These are phyloP conservation scores for Homalodisca vitripennis DNA, from an alignment of 1,140 invertebrate species.

Conservation along the genomic window DNA sequence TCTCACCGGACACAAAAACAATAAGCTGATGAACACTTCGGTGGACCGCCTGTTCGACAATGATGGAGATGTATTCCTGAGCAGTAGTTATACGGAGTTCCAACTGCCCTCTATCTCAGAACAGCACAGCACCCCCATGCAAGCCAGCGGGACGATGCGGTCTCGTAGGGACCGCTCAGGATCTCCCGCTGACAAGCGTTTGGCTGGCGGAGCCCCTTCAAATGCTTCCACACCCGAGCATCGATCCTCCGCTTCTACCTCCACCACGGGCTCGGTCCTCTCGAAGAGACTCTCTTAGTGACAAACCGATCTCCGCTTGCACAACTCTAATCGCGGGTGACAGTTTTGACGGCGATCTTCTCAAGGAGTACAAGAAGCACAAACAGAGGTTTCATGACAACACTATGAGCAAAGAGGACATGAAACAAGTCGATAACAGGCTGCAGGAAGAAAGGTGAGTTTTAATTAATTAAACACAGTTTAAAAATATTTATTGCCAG, in stretches of 20 bases:
- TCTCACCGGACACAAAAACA: conserved; percentile 67
- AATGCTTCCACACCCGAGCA: conserved; percentile 58
- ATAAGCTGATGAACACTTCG: conserved; percentile 86
- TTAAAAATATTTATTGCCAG: no score
- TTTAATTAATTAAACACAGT: no score
- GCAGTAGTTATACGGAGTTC: conserved; percentile 64
- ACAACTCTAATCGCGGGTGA: conserved; percentile 37
- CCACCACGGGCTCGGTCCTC: conserved; percentile 53
- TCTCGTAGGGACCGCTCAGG: conserved; percentile 35
- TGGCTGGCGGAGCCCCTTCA: conserved; percentile 42
- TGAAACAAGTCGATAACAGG: conserved; percentile 38
- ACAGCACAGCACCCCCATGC: conserved; percentile 50
- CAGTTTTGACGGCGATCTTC: conserved; percentile 55
- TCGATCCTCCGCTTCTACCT: conserved; percentile 45
- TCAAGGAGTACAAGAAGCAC: conserved; percentile 71
- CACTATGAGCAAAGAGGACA: conserved; percentile 13
- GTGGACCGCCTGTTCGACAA: conserved; percentile 87
- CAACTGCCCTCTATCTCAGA: conserved; percentile 54
- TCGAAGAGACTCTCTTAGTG: conserved; percentile 55
- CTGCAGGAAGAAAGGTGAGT: conserved; percentile 52
- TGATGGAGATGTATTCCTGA: conserved; percentile 66
- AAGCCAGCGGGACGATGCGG: conserved; percentile 18
- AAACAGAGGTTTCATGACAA: conserved; percentile 52
- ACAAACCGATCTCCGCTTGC: conserved; percentile 48
- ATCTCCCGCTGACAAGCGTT: conserved; percentile 7